Percentiles rank a stretch among this genome's conserved stretches.
These are phyloP conservation scores for Pipistrellus pygmaeus DNA, from an alignment of 2,797 vertebrate genomes.

Conservation along the genomic window DNA sequence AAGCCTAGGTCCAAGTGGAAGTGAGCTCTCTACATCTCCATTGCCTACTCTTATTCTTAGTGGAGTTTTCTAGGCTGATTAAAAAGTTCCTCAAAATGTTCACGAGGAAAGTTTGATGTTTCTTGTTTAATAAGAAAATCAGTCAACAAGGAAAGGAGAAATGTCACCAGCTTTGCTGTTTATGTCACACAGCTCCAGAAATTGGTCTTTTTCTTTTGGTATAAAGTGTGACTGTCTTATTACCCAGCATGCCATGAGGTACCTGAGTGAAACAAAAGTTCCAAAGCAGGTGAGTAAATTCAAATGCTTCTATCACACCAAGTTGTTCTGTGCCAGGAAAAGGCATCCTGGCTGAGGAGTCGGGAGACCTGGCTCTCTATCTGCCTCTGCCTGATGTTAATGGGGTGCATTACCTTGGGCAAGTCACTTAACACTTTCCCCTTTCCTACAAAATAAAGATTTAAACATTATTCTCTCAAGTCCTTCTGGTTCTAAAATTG, in stretches of 20 bases:
- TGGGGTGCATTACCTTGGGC: not conserved
- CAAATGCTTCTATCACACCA: not conserved
- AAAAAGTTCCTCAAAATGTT: not conserved
- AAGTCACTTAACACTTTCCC: not conserved
- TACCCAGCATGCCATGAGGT: not conserved
- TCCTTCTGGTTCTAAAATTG: not conserved
- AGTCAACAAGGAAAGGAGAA: not conserved
- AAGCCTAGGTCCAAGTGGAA: not conserved
- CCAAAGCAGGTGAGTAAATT: not conserved
- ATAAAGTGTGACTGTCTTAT: not conserved
- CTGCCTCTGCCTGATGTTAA: not conserved
- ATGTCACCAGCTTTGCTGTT: not conserved
- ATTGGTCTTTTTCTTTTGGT: not conserved
- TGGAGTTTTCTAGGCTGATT: not conserved
- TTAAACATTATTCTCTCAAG: not conserved
- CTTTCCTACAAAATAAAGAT: conserved; percentile 31
- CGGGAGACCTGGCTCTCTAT: not conserved
- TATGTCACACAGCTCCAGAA: not conserved
- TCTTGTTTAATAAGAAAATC: not conserved
- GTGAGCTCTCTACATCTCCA: not conserved
- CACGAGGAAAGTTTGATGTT: not conserved
- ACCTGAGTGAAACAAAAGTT: not conserved
- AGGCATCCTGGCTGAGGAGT: not conserved
- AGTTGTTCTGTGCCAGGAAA: not conserved
- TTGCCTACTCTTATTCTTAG: not conserved